Conservation (phyloP, 2,888 invertebrate genomes). For the Parnassius orleans region DNA sequence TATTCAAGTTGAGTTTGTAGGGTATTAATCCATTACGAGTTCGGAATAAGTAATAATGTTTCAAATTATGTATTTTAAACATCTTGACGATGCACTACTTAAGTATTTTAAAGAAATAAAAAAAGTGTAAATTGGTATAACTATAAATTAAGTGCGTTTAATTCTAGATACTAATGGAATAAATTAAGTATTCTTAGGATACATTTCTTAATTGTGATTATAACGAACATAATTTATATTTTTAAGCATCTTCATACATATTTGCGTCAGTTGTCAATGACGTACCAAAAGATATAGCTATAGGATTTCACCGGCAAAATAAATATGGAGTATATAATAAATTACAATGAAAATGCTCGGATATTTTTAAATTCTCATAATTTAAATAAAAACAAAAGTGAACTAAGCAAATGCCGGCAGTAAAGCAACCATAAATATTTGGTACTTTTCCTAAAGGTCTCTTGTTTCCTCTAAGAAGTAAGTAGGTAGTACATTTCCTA, state of each 20-base stretch:
- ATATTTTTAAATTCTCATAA: neutral
- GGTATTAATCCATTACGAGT: too few relatives aligned
- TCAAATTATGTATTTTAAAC: neutral
- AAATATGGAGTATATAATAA: neutral
- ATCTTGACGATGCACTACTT: neutral
- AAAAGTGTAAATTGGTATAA: neutral
- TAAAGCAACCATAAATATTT: too few relatives aligned
- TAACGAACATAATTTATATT: neutral
- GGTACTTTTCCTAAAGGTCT: too few relatives aligned
- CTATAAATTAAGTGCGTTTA: neutral
- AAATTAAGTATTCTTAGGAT: constrained; percentile 6
- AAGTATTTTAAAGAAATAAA: neutral
- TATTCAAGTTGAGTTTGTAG: neutral
- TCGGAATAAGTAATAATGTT: neutral
- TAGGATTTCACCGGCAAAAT: neutral
- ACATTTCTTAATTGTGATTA: neutral
- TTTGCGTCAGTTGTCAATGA: neutral
- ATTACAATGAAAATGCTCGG: neutral
- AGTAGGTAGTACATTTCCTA: too few relatives aligned
- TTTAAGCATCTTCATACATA: neutral
- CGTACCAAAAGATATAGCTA: too few relatives aligned
- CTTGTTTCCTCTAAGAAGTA: too few relatives aligned
- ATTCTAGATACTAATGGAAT: constrained; percentile 4
- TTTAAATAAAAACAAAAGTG: neutral
- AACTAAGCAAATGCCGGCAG: neutral